phyloP scores from a whole-genome alignment of 1,140 invertebrate genomes.

The Trichonephila inaurata region DNA sequence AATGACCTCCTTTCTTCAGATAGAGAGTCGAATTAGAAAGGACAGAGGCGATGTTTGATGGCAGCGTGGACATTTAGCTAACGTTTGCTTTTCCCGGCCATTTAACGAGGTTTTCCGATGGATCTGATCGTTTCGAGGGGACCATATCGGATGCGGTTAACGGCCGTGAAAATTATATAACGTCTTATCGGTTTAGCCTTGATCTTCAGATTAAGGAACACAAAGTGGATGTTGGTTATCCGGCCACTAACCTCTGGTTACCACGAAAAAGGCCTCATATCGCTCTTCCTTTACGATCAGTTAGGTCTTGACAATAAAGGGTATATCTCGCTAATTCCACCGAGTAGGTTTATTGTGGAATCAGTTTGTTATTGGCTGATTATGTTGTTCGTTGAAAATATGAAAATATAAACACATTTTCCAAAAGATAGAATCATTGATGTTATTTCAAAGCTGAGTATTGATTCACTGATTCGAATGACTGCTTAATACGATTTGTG shows the following conservation, averaged over 20 bases:
- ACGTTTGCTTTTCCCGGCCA: constrained; percentile 16
- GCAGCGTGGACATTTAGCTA: neutral
- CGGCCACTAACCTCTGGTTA: neutral
- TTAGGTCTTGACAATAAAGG: neutral
- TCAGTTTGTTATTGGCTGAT: neutral
- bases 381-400: too few relatives aligned
- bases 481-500: too few relatives aligned
- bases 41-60: neutral
- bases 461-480: too few relatives aligned
- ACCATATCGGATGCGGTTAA: neutral
- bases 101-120: constrained; percentile 21
- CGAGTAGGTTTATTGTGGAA: neutral
- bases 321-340: neutral
- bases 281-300: neutral
- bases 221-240: neutral
- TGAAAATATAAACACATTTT: too few relatives aligned
- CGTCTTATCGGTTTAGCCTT: neutral
- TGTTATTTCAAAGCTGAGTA: too few relatives aligned
- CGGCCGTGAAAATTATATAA: constrained; percentile 6
- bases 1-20: constrained; percentile 20
- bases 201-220: neutral
- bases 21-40: neutral
- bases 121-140: neutral
- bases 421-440: too few relatives aligned
- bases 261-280: neutral